Percentiles rank a stretch among this genome's conserved stretches.
These are phyloP conservation scores for Ooceraea biroi DNA, from an alignment of 1,140 invertebrate species.

Conservation along the genomic window DNA sequence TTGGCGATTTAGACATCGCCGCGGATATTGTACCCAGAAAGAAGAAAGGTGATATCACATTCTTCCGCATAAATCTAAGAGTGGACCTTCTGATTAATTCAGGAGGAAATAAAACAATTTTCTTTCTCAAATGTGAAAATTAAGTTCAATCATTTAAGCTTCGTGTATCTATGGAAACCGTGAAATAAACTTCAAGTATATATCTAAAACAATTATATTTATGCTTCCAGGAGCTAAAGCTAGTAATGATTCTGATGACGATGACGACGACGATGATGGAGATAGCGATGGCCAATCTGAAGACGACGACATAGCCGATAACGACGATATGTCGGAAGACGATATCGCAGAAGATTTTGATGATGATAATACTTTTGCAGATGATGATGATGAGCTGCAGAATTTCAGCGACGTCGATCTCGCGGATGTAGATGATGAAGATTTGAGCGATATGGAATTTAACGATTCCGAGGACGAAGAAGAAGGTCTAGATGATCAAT, in stretches of 20 bases:
- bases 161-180: conserved; percentile 7
- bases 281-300: conserved; percentile 72
- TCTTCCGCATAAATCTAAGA: conserved; percentile 33
- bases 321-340: conserved; percentile 78
- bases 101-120: background rate
- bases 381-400: conserved; percentile 70
- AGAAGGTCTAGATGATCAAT: conserved; percentile 13
- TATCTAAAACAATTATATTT: conserved; percentile 6
- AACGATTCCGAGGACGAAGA: conserved; percentile 62
- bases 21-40: conserved; percentile 84
- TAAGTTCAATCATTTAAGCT: background rate
- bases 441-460: conserved; percentile 76
- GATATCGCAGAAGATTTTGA: conserved; percentile 71
- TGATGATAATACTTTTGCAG: conserved; percentile 63
- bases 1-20: conserved; percentile 88
- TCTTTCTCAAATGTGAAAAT: background rate
- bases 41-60: conserved; percentile 76
- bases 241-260: conserved; percentile 76
- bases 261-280: conserved; percentile 81
- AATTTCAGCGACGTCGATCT: conserved; percentile 73
- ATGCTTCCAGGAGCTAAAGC: conserved; percentile 63
- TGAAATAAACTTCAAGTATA: background rate
- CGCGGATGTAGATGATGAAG: conserved; percentile 68
- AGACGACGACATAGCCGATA: conserved; percentile 80
- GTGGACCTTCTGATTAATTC: background rate